Evolutionary conservation across 2,113 vertebrate genomes (phyloP).

Genomic region (Pygoscelis antarcticus): DNA sequence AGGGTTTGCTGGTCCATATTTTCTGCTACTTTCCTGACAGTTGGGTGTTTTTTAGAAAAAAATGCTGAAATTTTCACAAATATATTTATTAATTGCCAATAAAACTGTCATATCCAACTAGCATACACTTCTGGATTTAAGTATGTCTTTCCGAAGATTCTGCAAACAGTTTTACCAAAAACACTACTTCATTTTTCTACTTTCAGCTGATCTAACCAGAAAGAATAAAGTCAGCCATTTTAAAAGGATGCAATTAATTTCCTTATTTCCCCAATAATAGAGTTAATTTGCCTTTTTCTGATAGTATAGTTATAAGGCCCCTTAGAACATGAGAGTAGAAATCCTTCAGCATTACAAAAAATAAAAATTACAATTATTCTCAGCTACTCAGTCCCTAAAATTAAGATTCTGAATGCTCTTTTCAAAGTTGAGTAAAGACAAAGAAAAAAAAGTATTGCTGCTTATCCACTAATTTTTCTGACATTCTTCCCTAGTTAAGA

Average conservation of each 20-base stretch:
- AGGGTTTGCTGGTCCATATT: not conserved
- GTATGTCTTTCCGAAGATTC: not conserved
- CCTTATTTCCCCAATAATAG: not conserved
- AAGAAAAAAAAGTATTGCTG: not conserved
- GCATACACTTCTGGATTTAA: not conserved
- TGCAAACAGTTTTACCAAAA: not conserved
- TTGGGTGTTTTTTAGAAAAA: not conserved
- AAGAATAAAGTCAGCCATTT: not conserved
- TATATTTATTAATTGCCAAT: not conserved
- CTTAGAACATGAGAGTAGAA: not conserved
- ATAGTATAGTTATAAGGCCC: not conserved
- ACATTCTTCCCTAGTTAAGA: not conserved
- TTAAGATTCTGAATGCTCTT: not conserved
- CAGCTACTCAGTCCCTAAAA: not conserved
- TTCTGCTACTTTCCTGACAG: not conserved
- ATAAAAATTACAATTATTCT: not conserved
- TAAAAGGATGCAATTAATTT: not conserved
- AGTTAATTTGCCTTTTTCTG: not conserved
- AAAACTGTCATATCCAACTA: not conserved
- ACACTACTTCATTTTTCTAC: not conserved
- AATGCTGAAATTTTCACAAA: not conserved
- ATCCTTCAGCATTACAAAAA: not conserved
- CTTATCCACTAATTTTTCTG: not conserved
- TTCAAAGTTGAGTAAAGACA: not conserved
- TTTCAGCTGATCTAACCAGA: not conserved